Conservation (phyloP, 92 coral and sea anemone genomes). For the Porites cylindrica region DNA sequence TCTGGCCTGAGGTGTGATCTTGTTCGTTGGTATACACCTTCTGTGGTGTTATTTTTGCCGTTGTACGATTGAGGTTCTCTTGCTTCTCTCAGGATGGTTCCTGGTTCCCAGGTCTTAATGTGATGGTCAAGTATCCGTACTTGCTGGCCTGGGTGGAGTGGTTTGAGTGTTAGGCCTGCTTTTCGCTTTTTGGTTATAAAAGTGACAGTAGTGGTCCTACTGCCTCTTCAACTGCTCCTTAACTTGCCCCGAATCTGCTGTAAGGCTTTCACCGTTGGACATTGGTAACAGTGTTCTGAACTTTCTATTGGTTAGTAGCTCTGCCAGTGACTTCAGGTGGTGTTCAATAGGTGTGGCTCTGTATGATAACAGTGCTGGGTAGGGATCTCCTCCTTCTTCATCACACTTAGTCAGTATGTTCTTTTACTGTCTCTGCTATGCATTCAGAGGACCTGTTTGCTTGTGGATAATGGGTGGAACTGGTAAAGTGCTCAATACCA, state of each 20-base stretch:
- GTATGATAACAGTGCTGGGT: slow-evolving; percentile 50
- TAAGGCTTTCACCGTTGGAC: slow-evolving; percentile 6
- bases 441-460: slow-evolving; percentile 51
- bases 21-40: slow-evolving; percentile 63
- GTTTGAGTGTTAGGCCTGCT: slow-evolving; percentile 40
- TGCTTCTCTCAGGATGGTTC: slow-evolving; percentile 54
- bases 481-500: slow-evolving; percentile 40
- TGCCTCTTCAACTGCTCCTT: background rate
- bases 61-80: slow-evolving; percentile 72
- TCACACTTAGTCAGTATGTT: slow-evolving; percentile 52
- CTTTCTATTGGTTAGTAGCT: slow-evolving; percentile 39
- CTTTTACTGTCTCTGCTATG: slow-evolving; percentile 49
- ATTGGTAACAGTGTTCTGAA: slow-evolving; percentile 37
- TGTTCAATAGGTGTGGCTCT: slow-evolving; percentile 40
- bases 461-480: slow-evolving; percentile 46
- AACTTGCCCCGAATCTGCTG: background rate
- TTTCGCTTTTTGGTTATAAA: background rate
- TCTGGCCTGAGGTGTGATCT: slow-evolving; percentile 49
- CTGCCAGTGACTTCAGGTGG: slow-evolving; percentile 47
- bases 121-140: slow-evolving; percentile 57
- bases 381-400: slow-evolving; percentile 53
- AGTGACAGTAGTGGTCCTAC: background rate
- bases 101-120: slow-evolving; percentile 52
- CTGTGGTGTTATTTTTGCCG: slow-evolving; percentile 52
- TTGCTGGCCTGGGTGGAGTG: slow-evolving; percentile 41